Conservation (phyloP, 2,888 invertebrate genomes). For the Melangyna quadrimaculata region DNA sequence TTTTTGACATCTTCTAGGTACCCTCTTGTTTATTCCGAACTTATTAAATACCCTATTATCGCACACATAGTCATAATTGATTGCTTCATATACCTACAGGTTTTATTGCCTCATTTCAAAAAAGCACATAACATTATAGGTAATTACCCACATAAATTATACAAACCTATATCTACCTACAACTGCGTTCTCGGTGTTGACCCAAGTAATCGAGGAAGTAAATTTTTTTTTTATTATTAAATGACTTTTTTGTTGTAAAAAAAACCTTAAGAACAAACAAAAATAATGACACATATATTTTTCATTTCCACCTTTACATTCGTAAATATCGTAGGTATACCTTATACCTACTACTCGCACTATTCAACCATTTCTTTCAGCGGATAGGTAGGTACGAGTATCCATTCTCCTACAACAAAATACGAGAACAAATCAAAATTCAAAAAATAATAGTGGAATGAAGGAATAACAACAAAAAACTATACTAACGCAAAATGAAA, state of each 20-base stretch:
- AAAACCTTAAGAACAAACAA: slow-evolving; percentile 22
- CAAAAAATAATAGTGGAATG: neutral
- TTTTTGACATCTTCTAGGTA: neutral
- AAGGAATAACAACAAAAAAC: neutral
- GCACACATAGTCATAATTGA: neutral
- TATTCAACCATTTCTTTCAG: neutral
- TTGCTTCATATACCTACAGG: slow-evolving; percentile 10
- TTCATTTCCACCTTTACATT: slow-evolving; percentile 14
- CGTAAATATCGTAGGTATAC: slow-evolving; percentile 1
- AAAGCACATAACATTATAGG: neutral
- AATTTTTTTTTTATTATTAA: slow-evolving; percentile 1
- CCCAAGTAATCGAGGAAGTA: slow-evolving; percentile 18
- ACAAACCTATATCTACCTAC: neutral
- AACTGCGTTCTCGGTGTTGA: neutral
- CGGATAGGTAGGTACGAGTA: neutral
- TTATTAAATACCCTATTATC: neutral
- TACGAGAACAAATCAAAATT: slow-evolving; percentile 5
- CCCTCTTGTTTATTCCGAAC: neutral
- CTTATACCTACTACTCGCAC: neutral
- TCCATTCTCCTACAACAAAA: neutral
- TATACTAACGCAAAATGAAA: slow-evolving; percentile 2
- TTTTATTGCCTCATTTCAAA: slow-evolving; percentile 25
- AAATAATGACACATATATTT: slow-evolving; percentile 41
- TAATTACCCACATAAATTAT: slow-evolving; percentile 18
- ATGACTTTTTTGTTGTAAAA: slow-evolving; percentile 13